A percentile compares a stretch with the other conserved stretches of the same genome.
Evolutionary conservation across 2,797 vertebrate genomes (phyloP).

Genomic region (Betta splendens): DNA sequence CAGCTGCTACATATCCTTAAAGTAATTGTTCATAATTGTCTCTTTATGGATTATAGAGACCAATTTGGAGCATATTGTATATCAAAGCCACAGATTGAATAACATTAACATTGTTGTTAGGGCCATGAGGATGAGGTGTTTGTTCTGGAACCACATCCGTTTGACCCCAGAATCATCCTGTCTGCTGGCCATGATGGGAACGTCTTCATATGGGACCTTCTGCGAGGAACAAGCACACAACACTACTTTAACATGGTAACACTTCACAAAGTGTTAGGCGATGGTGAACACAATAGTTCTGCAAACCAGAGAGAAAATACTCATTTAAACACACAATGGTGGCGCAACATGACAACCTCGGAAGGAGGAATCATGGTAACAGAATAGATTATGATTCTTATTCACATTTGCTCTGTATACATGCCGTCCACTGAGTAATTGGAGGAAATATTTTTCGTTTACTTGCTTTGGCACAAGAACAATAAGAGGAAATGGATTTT

Average conservation of each 20-base stretch:
- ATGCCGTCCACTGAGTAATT: not conserved
- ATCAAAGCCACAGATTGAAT: not conserved
- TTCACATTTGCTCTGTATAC: too few relatives aligned
- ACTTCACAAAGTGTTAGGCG: constrained; percentile 43
- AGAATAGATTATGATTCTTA: too few relatives aligned
- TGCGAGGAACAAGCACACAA: constrained; percentile 88
- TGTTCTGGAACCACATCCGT: constrained; percentile 96
- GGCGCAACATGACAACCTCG: not conserved
- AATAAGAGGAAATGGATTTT: not conserved
- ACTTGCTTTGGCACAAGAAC: not conserved
- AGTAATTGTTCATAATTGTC: constrained; percentile 75
- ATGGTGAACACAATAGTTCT: not conserved
- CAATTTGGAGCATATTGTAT: not conserved
- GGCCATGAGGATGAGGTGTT: constrained; percentile 96
- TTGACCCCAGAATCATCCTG: constrained; percentile 93
- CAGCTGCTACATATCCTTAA: constrained; percentile 92
- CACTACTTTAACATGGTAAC: constrained; percentile 96
- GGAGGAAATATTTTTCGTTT: not conserved
- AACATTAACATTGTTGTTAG: constrained; percentile 70
- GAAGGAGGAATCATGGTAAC: not conserved
- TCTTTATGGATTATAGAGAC: too few relatives aligned
- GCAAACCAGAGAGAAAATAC: not conserved
- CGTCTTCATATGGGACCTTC: constrained; percentile 95
- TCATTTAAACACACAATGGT: not conserved
- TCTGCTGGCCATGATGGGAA: constrained; percentile 97